Evolutionary conservation across 2,888 invertebrate genomes (phyloP), one percentile per base, ranked within the genome.

Genomic region (Apotomis turbidana): DNA sequence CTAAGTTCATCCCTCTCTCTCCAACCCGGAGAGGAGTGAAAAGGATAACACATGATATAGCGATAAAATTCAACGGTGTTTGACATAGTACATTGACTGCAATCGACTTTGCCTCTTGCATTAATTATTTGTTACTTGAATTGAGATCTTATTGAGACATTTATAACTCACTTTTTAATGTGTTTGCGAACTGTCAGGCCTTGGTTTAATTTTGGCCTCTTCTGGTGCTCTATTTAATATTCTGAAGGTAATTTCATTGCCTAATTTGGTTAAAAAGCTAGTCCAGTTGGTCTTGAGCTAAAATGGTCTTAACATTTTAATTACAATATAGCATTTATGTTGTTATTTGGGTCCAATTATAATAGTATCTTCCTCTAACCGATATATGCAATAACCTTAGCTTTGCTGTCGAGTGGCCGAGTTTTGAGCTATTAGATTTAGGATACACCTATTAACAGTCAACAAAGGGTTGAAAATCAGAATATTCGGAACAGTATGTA

Each of bases 1-100:
- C 63, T 54, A 64, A 64, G 52, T 63, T 15, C 8, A 12, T 9
- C 2, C 46, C 36, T 38, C 52, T 41, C 52, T 38, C 41, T 52
- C 13, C n/a, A 13, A 63, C 49, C 9, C 27, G 4, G 3, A 0
- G 27, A 5, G 3, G 5, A 12, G 5, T 36, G 0, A 41, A 4
- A 38, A 12, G 41, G 38, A 58, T 12, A 38, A 10, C 38, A 58
- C 38, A 49, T 49, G 49, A 9, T 49, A 8, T 3, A 2, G 6
- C 49, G 49, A 44, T 49, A 49, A 8, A 49, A 6, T 49, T 49
- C 10, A 49, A 8, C 49, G 10, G 9, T 49, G 10, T 41, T 41
- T 6, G 5, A 4, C 49, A 49, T 10, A 10, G 49, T 9, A 46
- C 46, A 10, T 6, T 46, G 46, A 46, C 46, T 9, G 46, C 46